Base-by-base conservation (phyloP, 2,888 invertebrate genomes). In the Polydrusus tereticollis region DNA sequence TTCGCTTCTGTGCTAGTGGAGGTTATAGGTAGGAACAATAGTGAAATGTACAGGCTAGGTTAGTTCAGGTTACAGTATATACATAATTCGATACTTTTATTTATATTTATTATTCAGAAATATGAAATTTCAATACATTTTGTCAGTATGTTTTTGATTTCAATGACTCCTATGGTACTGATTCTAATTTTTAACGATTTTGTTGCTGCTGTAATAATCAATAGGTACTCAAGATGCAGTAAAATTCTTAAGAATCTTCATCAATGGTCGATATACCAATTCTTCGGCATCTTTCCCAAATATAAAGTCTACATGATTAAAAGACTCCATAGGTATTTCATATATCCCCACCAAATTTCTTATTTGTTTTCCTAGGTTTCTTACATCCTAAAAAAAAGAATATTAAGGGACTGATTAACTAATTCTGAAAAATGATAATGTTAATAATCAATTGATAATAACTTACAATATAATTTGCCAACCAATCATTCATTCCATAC, bases 281-380 rank as follows among this genome's bases (percentile, higher is more conserved):
- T 83, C 85, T 0, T 87, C 87, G 0, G 89, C 90, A 78, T 92
- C 89, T 4, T 86, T 86, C 0, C 88, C 92, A 87, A 88, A 92
- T 4, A 93, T 77, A 79, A 91, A 93, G 81, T 93, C 93, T 18
- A 93, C 85, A 76, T 93, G 93, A 82, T 92, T 93, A 79, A 92
- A 93, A 5, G 47, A 77, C 89, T 55, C 64, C 63, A 69, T 57
- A 23, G 69, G 69, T 3, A 69, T 38, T 45, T 69, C 36, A 21
- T 69, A 90, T 79, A 88, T 86, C 41, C 88, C 89, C 59, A 90
- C 85, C 2, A 87, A 86, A 78, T 89, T 88, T 0, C 86, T 84
- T n/a, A 93, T 80, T 66, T 87, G 83, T 0, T 84, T 82, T 60
- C 88, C 88, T 36, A 93, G 83, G 52, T 85, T 87, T 10, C 86